Base-by-base conservation (phyloP, 2,113 vertebrate species). In the Dicaeum eximium region DNA sequence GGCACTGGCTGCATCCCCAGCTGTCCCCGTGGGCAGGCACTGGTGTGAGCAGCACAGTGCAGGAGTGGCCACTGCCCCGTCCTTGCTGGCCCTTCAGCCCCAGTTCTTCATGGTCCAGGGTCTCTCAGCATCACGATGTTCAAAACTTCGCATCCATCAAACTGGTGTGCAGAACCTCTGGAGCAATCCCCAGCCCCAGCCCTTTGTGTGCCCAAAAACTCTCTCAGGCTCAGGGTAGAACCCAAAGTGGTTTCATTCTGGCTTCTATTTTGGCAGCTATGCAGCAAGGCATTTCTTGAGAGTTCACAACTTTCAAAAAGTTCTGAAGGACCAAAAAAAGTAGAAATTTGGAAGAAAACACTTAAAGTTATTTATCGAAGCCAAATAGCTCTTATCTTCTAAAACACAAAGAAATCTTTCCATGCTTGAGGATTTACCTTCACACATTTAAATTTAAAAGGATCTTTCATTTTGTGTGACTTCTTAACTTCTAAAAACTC, bases 341-440 rank as follows among this genome's bases (percentile, higher is more conserved):
- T 5, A 42, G 35, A 88, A 95, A 93, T 61, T 65, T 74, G 71
- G 85, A 80, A 92, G 66, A 65, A 87, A 93, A 69, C 71, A 53
- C 74, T 95, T 69, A 40, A 45, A 12, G 65, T 82, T 95, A 83
- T 95, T 94, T 97, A 84, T 58, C 91, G 87, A 96, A 91, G 70
- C 35, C 57, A 87, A 80, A 82, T 80, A 84, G 30, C 75, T 56
- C 7, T 97, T 95, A 73, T 92, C 82, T 90, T 95, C 86, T 86
- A 72, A 89, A 92, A 96, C 60, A 91, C 82, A 78, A 88, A 94
- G 48, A 80, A 93, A 75, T 95, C 78, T 80, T 95, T 69, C 30
- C 30, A 23, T 30, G 50, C 62, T 86, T 79, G 86, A 90, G 82
- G 90, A 92, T 96, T 95, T 95, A 84, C 62, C 60, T 94, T 67